A percentile compares a stretch with the other conserved stretches of the same genome.
phyloP scores from a whole-genome alignment of 1,140 invertebrate genomes.

The Zophobas morio region DNA sequence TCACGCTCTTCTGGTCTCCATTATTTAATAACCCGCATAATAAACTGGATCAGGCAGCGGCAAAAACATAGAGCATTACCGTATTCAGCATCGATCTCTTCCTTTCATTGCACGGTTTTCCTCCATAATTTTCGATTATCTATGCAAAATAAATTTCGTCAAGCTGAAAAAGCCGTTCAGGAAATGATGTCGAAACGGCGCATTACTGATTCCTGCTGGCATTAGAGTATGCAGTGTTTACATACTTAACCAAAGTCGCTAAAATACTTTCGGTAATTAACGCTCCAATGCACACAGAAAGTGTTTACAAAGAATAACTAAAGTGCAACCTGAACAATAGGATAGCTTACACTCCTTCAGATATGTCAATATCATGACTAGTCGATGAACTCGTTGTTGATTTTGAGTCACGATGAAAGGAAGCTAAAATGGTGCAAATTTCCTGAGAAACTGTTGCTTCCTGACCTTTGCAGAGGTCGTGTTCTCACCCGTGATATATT shows the following conservation, averaged over 20 bases:
- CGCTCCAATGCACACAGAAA: not conserved
- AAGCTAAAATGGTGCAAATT: not conserved
- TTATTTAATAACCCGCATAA: constrained; percentile 30
- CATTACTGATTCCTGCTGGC: not conserved
- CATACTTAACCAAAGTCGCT: not conserved
- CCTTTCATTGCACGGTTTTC: not conserved
- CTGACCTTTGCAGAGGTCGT: constrained; percentile 1
- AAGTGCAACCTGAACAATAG: too few relatives aligned
- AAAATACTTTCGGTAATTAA: not conserved
- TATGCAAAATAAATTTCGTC: constrained; percentile 17
- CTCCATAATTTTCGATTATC: not conserved
- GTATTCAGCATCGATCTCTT: not conserved
- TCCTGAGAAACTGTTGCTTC: not conserved
- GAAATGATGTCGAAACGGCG: not conserved
- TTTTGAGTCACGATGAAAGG: too few relatives aligned
- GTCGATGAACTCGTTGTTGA: too few relatives aligned
- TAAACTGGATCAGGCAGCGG: constrained; percentile 14
- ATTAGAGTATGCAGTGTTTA: not conserved
- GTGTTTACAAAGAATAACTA: not conserved
- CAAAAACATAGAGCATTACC: not conserved
- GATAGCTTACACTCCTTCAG: too few relatives aligned
- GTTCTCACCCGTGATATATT: not conserved
- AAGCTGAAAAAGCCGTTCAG: not conserved
- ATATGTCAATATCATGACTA: too few relatives aligned
- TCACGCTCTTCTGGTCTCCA: constrained; percentile 22